phyloP scores from a whole-genome alignment of 2,113 vertebrate species.

The Hippocampus zosterae region DNA sequence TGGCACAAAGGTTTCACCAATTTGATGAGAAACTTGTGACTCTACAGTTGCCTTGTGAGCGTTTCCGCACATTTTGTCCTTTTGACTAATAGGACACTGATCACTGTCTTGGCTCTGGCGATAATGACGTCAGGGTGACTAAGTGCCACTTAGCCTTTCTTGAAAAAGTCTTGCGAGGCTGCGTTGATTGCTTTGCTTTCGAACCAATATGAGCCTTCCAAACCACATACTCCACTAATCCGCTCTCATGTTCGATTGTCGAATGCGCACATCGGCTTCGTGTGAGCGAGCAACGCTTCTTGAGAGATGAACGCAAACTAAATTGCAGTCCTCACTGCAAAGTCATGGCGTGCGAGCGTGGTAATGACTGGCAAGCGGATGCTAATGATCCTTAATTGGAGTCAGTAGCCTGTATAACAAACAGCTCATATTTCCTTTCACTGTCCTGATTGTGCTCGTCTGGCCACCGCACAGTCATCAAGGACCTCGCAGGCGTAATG shows the following conservation, averaged over 20 bases:
- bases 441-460: not conserved
- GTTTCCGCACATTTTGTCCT: not conserved
- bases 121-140: not conserved
- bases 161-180: not conserved
- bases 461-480: not conserved
- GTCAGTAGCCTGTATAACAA: slow-evolving; percentile 15
- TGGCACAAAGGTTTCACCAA: not conserved
- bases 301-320: not conserved
- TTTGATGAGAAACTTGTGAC: not conserved
- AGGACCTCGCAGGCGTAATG: not conserved
- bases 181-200: not conserved
- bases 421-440: slow-evolving; percentile 5
- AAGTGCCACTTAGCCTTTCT: slow-evolving; percentile 1
- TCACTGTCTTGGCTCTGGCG: not conserved
- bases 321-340: not conserved
- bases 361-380: slow-evolving; percentile 5
- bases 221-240: not conserved
- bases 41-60: not conserved
- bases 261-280: not conserved
- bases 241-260: not conserved
- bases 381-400: slow-evolving; percentile 3
- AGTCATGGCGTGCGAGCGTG: not conserved
- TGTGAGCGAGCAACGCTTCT: not conserved
- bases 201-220: not conserved
- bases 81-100: not conserved